phyloP scores from a whole-genome alignment of 2,797 vertebrate genomes.

The Enteromius unitaeniatus region DNA sequence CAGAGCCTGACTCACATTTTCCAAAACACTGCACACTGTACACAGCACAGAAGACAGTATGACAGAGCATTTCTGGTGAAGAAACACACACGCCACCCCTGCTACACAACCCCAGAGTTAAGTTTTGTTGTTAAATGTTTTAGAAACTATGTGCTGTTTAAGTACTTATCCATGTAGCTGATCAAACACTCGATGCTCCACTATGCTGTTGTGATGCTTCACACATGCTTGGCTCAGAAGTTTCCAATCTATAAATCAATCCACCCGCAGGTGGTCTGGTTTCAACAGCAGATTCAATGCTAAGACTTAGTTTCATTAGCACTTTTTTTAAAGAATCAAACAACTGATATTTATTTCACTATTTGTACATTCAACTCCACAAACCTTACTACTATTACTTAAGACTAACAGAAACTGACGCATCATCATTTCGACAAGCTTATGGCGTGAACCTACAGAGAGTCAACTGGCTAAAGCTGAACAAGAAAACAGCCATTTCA shows the following conservation, averaged over 20 bases:
- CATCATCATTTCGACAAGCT: not conserved
- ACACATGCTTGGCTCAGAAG: no score
- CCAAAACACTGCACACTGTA: conserved; percentile 2
- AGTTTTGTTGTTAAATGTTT: not conserved
- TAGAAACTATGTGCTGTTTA: not conserved
- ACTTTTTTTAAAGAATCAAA: not conserved
- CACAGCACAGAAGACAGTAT: not conserved
- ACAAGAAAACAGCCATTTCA: not conserved
- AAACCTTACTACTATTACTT: not conserved
- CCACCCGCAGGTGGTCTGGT: no score
- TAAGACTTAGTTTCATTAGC: not conserved
- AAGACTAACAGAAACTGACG: not conserved
- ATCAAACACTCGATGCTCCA: not conserved
- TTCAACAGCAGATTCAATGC: not conserved
- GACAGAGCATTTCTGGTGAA: not conserved
- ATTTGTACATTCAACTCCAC: not conserved
- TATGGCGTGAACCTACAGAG: not conserved
- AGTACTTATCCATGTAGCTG: not conserved
- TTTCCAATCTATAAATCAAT: not conserved
- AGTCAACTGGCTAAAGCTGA: not conserved
- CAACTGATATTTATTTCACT: not conserved
- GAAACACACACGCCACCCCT: not conserved
- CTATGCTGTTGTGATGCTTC: not conserved
- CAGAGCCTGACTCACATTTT: not conserved
- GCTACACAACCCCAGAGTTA: not conserved